Evolutionary conservation across 2,113 vertebrate genomes (phyloP), one percentile per base, ranked within the genome.

Genomic region (Gambusia affinis): DNA sequence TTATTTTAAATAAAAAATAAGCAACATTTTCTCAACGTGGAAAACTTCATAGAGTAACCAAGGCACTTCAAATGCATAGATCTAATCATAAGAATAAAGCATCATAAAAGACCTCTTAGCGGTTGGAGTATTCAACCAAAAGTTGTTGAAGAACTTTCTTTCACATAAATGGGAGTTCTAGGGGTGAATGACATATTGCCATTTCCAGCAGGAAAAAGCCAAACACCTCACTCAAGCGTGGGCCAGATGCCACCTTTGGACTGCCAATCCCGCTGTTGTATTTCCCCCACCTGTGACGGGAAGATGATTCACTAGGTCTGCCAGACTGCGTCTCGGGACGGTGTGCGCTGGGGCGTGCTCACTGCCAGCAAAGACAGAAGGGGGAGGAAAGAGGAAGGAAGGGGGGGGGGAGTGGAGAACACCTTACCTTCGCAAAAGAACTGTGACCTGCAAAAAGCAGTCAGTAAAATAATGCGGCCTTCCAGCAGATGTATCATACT

Each of bases 271-370:
- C 86, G 47, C 85, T 87, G 90, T 84, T 90, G 88, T 89, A 81
- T 86, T 91, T 84, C 80, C 86, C 79, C 88, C 88, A 91, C 89
- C 90, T 91, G 92, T 91, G 88, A 88, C 72, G 79, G 83, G 87
- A 87, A 86, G 82, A 89, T 91, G 91, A 93, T 90, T 90, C 91
- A 93, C 89, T 85, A 30, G 81, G 82, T 79, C 84, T 89, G 92
- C 92, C 92, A 89, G 89, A 89, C 86, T 87, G 80, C 87, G 88
- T 92, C 87, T 60, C 68, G 82, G 88, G 87, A 85, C 83, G 29
- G 75, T 81, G 88, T 86, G 87, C 85, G 76, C 85, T 85, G 85
- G 86, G 86, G 87, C 81, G 67, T 89, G 28, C 73, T 85, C 79
- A 10, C 78, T 80, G 75, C 83, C 85, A 85, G 79, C 76, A 84